phyloP scores from a whole-genome alignment of 2,797 vertebrate genomes.

The Cyprinodon diabolis region DNA sequence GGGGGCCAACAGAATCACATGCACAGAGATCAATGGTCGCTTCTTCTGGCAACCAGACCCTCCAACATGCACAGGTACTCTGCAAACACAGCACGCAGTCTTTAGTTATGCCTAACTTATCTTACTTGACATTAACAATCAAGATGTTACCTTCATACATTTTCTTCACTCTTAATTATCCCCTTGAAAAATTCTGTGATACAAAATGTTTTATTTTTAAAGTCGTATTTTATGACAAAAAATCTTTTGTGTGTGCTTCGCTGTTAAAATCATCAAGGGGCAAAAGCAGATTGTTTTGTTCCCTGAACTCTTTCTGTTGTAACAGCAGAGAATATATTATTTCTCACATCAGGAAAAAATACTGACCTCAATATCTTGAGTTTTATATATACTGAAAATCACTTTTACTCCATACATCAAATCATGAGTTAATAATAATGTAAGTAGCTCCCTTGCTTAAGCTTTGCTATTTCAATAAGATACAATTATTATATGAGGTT shows the following conservation, averaged over 20 bases:
- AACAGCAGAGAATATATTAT: too few relatives aligned
- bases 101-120: conserved; percentile 1
- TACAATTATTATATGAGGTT: conserved; percentile 36
- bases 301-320: too few relatives aligned
- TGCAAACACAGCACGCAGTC: neutral
- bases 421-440: conserved; percentile 39
- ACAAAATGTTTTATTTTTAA: too few relatives aligned
- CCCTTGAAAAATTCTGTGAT: too few relatives aligned
- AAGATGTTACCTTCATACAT: neutral
- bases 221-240: too few relatives aligned
- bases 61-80: conserved; percentile 85
- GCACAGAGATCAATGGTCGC: conserved; percentile 94
- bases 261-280: too few relatives aligned
- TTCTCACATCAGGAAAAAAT: too few relatives aligned
- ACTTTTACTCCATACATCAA: too few relatives aligned
- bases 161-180: neutral
- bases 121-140: neutral
- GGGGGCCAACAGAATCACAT: conserved; percentile 91
- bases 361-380: too few relatives aligned
- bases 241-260: too few relatives aligned
- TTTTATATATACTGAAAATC: too few relatives aligned
- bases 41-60: conserved; percentile 99
- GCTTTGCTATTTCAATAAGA: conserved; percentile 48
- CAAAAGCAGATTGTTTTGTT: too few relatives aligned
- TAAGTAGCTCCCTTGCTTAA: conserved; percentile 67